Conservation (phyloP, 2,888 invertebrate genomes). For the Empis stercorea region DNA sequence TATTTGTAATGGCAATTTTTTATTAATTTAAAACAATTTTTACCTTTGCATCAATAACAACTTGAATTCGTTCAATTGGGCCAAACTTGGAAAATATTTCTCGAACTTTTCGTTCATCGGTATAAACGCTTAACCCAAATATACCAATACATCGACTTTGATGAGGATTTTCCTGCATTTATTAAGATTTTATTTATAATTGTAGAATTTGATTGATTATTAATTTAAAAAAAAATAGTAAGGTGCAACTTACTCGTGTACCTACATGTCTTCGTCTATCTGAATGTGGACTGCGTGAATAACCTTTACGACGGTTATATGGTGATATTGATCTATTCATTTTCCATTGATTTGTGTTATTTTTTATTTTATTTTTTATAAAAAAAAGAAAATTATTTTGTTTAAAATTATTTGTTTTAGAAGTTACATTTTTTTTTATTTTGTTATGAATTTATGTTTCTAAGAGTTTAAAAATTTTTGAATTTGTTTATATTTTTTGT, state of each 20-base stretch:
- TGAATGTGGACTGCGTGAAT: constrained; percentile 61
- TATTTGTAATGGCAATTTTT: no score
- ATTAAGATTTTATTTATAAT: constrained; percentile 46
- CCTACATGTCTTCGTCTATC: constrained; percentile 64
- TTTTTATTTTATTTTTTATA: no score
- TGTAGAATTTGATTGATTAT: neutral
- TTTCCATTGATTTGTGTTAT: neutral
- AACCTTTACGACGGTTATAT: constrained; percentile 45
- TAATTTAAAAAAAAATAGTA: constrained; percentile 1
- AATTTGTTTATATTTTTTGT: no score
- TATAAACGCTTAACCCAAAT: constrained; percentile 86
- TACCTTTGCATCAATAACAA: constrained; percentile 85
- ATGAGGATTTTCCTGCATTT: constrained; percentile 44
- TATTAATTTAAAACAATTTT: neutral
- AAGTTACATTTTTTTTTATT: no score
- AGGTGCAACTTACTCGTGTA: constrained; percentile 44
- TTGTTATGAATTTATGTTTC: no score
- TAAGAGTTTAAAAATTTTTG: no score
- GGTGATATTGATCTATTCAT: constrained; percentile 37
- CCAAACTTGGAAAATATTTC: constrained; percentile 90
- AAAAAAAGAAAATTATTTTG: no score
- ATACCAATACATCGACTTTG: constrained; percentile 85
- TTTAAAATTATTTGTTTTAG: no score
- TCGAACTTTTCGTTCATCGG: constrained; percentile 81
- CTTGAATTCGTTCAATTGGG: constrained; percentile 80